phyloP scores from a whole-genome alignment of 2,113 vertebrate species.

The Phalacrocorax pelagicus region DNA sequence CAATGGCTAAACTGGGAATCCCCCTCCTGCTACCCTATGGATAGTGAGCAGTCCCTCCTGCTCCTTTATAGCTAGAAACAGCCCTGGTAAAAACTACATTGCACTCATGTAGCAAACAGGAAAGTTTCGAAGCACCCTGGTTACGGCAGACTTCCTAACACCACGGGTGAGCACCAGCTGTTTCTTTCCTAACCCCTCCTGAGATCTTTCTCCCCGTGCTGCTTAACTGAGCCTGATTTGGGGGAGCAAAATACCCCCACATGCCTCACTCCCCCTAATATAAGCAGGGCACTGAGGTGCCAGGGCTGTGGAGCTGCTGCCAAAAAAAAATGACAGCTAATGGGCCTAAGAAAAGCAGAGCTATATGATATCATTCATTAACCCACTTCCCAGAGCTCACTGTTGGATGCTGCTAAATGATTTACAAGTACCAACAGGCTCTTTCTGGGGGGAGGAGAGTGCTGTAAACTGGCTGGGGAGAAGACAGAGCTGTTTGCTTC shows the following conservation, averaged over 20 bases:
- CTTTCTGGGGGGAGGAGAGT: background rate
- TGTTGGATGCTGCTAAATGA: background rate
- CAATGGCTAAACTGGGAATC: background rate
- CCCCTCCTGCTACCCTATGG: background rate
- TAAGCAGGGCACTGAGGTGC: background rate
- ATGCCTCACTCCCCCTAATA: fast-evolving
- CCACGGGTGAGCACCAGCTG: background rate
- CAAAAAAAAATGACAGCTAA: background rate
- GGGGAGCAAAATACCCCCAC: background rate
- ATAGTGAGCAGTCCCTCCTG: background rate
- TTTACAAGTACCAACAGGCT: background rate
- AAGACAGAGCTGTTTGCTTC: background rate
- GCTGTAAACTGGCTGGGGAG: background rate
- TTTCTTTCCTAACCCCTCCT: background rate
- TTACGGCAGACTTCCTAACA: background rate
- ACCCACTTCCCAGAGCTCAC: background rate
- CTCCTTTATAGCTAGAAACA: background rate
- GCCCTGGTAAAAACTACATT: background rate
- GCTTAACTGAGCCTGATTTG: background rate
- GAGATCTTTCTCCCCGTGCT: background rate
- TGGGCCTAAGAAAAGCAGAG: background rate
- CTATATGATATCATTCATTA: fast-evolving
- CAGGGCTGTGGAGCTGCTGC: background rate
- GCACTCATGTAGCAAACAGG: background rate
- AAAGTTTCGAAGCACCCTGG: background rate